Base-by-base conservation (phyloP, 2,797 vertebrate species). In the Eulemur mongoz region DNA sequence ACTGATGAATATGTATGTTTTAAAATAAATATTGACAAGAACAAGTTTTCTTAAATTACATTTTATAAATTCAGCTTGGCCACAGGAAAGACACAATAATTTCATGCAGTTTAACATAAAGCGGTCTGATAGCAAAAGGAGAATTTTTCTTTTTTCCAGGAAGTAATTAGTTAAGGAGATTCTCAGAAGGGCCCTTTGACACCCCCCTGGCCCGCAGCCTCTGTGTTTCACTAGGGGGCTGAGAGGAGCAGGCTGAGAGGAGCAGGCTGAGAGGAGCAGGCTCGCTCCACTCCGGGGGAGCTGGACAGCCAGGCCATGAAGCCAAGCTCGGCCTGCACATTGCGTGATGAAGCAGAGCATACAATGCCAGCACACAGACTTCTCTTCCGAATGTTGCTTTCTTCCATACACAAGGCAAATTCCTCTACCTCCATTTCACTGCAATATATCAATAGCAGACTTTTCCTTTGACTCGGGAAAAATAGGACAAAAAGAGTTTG, bases 261-360 rank as follows among this genome's bases (percentile, higher is more conserved):
- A 38, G 38, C 38, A 38, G 40, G 40, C 40, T 40, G 40, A 40
- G 40, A 72, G 95, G 91, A 73, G 50, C 76, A 96, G 27, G 69
- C 30, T 23, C 25, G 52, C 84, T 40, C 70, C 54, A 88, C 76
- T 38, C 67, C 45, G 86, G 65, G 67, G 95, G 78, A 75, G 38
- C 17, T 1, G 50, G 76, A 35, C 7, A n/a, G 76, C 35, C 13
- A 0, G 43, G n/a, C 57, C 85, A 97, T 0, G 20, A 27, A 27
- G 82, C 81, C 93, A 93, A 94, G 76, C 89, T 86, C 30, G 91
- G 97, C 65, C 5, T 23, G 90, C 54, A 76, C 93, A 72, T 79
- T 91, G 98, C 89, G 45, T 57, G 94, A 85, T 86, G 85, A 97
- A 89, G 93, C 97, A 95, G 89, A 96, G 48, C n/a, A 8, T 73